phyloP scores from a whole-genome alignment of 2,113 vertebrate genomes.

The Nibea coibor region DNA sequence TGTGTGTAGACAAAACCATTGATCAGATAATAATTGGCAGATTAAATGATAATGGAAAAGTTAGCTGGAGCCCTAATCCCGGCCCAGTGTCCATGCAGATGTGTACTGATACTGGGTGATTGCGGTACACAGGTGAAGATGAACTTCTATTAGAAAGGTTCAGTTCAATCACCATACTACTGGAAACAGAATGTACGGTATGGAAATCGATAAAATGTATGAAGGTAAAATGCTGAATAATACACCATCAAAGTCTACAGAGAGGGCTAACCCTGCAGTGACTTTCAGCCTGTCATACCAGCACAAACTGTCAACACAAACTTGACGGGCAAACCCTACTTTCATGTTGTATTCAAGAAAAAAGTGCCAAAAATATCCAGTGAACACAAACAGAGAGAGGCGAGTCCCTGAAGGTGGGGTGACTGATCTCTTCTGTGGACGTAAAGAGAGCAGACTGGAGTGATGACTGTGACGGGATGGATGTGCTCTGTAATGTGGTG shows the following conservation, averaged over 20 bases:
- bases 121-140: not conserved
- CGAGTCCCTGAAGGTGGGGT: not conserved
- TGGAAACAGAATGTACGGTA: not conserved
- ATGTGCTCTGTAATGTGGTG: not conserved
- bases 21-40: too few species aligned
- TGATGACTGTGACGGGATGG: not conserved
- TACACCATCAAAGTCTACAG: not conserved
- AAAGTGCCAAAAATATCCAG: not conserved
- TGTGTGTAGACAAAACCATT: too few species aligned
- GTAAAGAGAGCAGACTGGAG: not conserved
- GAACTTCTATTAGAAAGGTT: not conserved
- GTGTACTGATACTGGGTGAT: not conserved
- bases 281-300: not conserved
- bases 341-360: not conserved
- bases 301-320: not conserved
- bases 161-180: not conserved
- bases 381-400: constrained; percentile 11
- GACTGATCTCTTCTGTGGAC: not conserved
- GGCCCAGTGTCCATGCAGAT: not conserved
- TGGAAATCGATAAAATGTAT: too few species aligned
- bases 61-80: too few species aligned
- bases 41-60: too few species aligned
- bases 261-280: not conserved
- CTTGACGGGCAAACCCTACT: not conserved
- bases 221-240: constrained; percentile 4